A percentile compares a stretch with the other conserved stretches of the same genome.
phyloP scores from a whole-genome alignment of 2,888 invertebrate genomes.

The Drosophila tripunctata region DNA sequence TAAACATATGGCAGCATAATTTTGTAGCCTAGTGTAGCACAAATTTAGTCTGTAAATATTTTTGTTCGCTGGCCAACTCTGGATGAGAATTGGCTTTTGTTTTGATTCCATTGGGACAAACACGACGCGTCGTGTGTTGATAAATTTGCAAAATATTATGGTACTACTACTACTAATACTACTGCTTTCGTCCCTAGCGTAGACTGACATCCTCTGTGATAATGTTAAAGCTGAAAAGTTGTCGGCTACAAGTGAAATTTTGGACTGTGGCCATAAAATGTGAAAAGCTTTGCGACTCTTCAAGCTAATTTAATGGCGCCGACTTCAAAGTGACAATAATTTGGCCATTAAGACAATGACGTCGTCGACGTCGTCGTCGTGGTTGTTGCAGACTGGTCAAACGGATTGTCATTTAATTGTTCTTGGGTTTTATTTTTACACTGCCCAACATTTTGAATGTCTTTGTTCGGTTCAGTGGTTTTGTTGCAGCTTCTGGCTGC shows the following conservation, averaged over 20 bases:
- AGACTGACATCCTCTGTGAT: too few species aligned
- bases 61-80: constrained; percentile 5
- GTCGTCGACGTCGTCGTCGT: not conserved
- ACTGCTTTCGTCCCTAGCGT: too few species aligned
- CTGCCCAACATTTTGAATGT: constrained; percentile 63
- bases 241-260: constrained; percentile 4
- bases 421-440: constrained; percentile 57
- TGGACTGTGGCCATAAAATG: constrained; percentile 25
- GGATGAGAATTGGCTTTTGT: constrained; percentile 31
- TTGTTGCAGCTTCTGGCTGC: not conserved
- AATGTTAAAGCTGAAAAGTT: too few species aligned
- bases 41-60: constrained; percentile 1
- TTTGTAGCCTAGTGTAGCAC: constrained; percentile 16
- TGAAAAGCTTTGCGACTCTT: constrained; percentile 2
- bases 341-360: constrained; percentile 58
- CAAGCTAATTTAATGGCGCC: constrained; percentile 65
- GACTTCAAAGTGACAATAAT: constrained; percentile 76
- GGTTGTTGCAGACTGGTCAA: constrained; percentile 47
- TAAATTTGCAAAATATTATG: constrained; percentile 31
- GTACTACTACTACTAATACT: too few species aligned
- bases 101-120: constrained; percentile 29
- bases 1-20: too few species aligned
- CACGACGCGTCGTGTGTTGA: constrained; percentile 31
- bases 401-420: constrained; percentile 75
- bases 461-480: constrained; percentile 32